phyloP scores from a whole-genome alignment of 1,140 invertebrate genomes.

The Dendroctonus ponderosae region DNA sequence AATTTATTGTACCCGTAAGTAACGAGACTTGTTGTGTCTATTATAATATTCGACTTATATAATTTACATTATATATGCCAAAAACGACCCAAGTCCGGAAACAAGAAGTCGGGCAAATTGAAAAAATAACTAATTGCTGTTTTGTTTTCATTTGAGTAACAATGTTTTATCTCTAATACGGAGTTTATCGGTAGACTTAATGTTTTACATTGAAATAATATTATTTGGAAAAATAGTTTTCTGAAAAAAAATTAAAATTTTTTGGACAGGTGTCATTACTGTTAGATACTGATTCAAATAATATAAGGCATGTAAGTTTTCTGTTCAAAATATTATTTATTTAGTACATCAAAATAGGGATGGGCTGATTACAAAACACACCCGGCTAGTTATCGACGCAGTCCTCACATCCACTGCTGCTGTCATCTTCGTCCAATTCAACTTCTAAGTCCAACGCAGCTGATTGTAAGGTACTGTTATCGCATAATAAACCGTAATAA shows the following conservation, averaged over 20 bases:
- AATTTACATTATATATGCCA: too few species aligned
- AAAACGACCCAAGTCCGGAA: too few species aligned
- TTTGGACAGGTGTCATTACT: slow-evolving; percentile 1
- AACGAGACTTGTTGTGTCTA: too few species aligned
- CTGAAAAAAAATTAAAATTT: neutral
- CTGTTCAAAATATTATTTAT: slow-evolving; percentile 1
- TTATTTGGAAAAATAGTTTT: neutral
- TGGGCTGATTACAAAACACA: neutral
- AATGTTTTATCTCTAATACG: slow-evolving; percentile 2
- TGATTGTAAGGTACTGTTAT: slow-evolving; percentile 4
- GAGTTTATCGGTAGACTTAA: slow-evolving; percentile 1
- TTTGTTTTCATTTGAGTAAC: neutral
- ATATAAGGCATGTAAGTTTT: neutral
- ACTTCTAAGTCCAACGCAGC: neutral
- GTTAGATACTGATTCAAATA: slow-evolving; percentile 1
- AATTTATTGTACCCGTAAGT: too few species aligned
- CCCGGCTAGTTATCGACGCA: neutral
- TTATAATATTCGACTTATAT: too few species aligned
- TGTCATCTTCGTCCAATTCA: slow-evolving; percentile 9
- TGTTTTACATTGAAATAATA: neutral
- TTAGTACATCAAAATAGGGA: neutral
- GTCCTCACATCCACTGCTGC: slow-evolving; percentile 11
- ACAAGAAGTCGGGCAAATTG: too few species aligned
- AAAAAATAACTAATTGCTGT: slow-evolving; percentile 2
- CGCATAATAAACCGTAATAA: neutral